These are phyloP conservation scores for Arbacia lixula DNA, from an alignment of 53 echinoderm and acorn worm genomes.

Conservation along the genomic window DNA sequence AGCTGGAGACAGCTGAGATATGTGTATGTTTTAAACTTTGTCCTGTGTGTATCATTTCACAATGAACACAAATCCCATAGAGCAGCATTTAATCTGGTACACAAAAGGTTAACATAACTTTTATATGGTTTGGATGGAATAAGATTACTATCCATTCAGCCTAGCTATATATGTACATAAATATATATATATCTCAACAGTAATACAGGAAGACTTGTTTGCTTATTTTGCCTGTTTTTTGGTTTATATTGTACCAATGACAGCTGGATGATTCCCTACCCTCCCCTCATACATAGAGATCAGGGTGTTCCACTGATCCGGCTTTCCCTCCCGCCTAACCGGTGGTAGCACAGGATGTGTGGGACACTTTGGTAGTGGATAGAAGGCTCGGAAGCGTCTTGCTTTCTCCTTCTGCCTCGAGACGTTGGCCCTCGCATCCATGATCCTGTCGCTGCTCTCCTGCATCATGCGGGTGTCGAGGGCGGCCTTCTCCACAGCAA, in stretches of 20 bases:
- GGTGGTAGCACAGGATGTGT: constrained; percentile 92
- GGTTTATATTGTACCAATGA: constrained; percentile 59
- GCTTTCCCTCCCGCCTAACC: constrained; percentile 83
- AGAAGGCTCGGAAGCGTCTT: constrained; percentile 78
- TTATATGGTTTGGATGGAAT: too few relatives aligned
- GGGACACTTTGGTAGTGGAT: constrained; percentile 86
- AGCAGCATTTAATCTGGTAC: too few relatives aligned
- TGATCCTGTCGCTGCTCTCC: constrained; percentile 77
- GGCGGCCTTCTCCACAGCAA: constrained; percentile 79
- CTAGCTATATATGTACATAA: too few relatives aligned
- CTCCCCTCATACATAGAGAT: constrained; percentile 94
- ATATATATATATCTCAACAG: too few relatives aligned
- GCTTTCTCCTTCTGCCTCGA: constrained; percentile 77
- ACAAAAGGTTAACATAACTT: too few relatives aligned
- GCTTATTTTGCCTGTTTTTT: too few relatives aligned
- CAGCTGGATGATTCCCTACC: constrained; percentile 90
- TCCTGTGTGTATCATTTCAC: too few relatives aligned
- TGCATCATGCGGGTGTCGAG: constrained; percentile 81
- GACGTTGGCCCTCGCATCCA: constrained; percentile 74
- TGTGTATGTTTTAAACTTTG: too few relatives aligned
- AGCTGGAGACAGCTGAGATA: too few relatives aligned
- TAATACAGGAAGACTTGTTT: too few relatives aligned
- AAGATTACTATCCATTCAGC: too few relatives aligned
- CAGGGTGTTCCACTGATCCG: constrained; percentile 83
- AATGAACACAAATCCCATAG: too few relatives aligned